These are phyloP conservation scores for Apostichopus leukothele DNA, from an alignment of 53 echinoderm and acorn worm genomes.

Conservation along the genomic window DNA sequence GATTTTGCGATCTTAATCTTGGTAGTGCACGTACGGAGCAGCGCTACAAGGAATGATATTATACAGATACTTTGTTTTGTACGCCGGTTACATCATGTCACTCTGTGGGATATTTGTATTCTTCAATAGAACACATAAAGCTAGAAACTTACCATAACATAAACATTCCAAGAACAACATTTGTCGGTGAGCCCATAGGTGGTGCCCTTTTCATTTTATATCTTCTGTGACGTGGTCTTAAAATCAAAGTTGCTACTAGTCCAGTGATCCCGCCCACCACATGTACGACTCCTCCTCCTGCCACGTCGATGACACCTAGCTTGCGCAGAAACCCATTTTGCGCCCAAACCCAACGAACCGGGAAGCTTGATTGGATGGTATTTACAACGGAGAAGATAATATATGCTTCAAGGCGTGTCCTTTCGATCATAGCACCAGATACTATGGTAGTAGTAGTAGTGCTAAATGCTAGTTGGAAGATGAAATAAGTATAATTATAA, in stretches of 20 bases:
- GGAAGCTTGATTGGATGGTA: constrained; percentile 69
- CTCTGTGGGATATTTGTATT: no score
- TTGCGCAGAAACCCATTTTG: constrained; percentile 52
- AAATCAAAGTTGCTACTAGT: constrained; percentile 61
- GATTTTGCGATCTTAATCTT: no score
- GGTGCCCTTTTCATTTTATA: constrained; percentile 68
- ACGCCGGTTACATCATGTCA: no score
- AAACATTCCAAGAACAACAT: constrained; percentile 77
- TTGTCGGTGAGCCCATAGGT: constrained; percentile 81
- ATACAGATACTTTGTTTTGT: no score
- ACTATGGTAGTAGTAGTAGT: constrained; percentile 84
- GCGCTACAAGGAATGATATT: no score
- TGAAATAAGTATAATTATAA: constrained; percentile 65
- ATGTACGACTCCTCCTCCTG: constrained; percentile 77
- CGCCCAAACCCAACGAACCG: constrained; percentile 75
- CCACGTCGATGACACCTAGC: constrained; percentile 72
- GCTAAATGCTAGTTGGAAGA: constrained; percentile 72
- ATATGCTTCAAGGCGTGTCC: constrained; percentile 75
- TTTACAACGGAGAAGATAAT: constrained; percentile 72
- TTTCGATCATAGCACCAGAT: constrained; percentile 76
- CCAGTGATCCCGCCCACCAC: constrained; percentile 75
- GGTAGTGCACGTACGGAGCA: no score
- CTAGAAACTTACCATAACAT: constrained; percentile 66
- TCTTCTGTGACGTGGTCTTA: constrained; percentile 67
- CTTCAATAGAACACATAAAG: no score